Base-by-base conservation (phyloP, 2,888 invertebrate genomes). In the Colostygia pectinataria region DNA sequence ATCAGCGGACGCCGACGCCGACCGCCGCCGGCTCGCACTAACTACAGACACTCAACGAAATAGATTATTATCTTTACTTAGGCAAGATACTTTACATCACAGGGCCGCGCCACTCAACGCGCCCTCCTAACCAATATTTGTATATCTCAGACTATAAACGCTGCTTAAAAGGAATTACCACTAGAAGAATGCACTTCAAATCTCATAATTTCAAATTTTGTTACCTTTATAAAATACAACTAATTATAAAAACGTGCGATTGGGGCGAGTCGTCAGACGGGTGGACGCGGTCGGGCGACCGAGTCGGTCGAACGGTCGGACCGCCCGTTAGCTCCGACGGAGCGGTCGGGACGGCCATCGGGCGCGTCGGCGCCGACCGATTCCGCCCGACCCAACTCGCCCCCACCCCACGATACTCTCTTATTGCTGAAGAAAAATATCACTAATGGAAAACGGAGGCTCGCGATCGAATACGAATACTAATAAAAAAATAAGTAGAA, bases 341-440 rank as follows among this genome's bases (percentile, higher is more conserved):
- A 10, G 13, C 31, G 32, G 15, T 8, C 29, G 10, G 24, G 24
- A 7, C 28, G 29, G 29, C 36, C 9, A 8, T 3, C 25, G 28
- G 25, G 20, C 4, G 5, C 32, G 13, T 7, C 32, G 27, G 20
- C 43, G 6, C 23, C 25, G 31, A 29, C 5, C 40, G 43, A 27
- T 27, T 5, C 14, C 10, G 1, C 8, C 28, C 25, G 18, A 10
- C 0, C 15, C 38, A 20, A 38, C 48, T 70, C 52, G 39, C 33
- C 49, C 50, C 46, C 27, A 10, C 69, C 72, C 67, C 68, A 78
- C 81, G 83, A 89, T 90, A 90, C 89, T 89, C 89, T 86, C 84
- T 83, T 90, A 90, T 91, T 90, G 90, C 90, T 90, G 83, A 79
- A 82, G 85, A 81, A 80, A 46, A 90, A 90, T 90, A 91, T 91